A percentile compares a stretch with the other conserved stretches of the same genome.
Conservation (phyloP, 2,113 vertebrate genomes). For the Pelodiscus sinensis region DNA sequence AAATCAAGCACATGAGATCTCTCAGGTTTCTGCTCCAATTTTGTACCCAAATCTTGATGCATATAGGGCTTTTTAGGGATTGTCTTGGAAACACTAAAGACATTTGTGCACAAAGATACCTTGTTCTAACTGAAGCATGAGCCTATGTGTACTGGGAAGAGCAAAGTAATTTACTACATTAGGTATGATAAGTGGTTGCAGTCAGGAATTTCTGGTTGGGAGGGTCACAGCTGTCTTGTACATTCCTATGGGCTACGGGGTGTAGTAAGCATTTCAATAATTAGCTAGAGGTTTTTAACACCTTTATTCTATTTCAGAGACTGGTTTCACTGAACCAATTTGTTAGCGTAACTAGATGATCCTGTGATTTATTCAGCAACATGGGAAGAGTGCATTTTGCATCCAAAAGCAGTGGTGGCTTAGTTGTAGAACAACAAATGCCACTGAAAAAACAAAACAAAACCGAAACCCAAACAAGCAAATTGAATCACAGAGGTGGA, state of each 20-base stretch:
- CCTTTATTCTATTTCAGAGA: not conserved
- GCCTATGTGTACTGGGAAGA: not conserved
- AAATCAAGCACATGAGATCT: not conserved
- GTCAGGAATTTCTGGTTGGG: slow-evolving; percentile 4
- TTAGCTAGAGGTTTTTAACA: not conserved
- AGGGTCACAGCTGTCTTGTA: not conserved
- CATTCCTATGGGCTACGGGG: not conserved
- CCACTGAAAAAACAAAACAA: not conserved
- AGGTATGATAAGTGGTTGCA: not conserved
- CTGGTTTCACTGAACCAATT: not conserved
- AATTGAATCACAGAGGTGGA: not conserved
- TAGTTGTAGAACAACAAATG: not conserved
- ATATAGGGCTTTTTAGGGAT: not conserved
- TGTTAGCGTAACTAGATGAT: not conserved
- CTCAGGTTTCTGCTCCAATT: not conserved
- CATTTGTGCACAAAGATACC: not conserved
- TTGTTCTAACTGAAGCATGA: not conserved
- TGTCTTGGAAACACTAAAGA: not conserved
- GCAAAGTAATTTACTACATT: not conserved
- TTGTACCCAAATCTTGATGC: not conserved
- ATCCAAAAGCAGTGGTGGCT: not conserved
- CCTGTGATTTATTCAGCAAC: not conserved
- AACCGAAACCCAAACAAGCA: not conserved
- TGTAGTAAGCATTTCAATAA: slow-evolving; percentile 1
- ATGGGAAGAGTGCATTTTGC: not conserved